These are phyloP conservation scores for Acanthosepion esculentum DNA, from an alignment of 2,888 invertebrate species.

Conservation along the genomic window DNA sequence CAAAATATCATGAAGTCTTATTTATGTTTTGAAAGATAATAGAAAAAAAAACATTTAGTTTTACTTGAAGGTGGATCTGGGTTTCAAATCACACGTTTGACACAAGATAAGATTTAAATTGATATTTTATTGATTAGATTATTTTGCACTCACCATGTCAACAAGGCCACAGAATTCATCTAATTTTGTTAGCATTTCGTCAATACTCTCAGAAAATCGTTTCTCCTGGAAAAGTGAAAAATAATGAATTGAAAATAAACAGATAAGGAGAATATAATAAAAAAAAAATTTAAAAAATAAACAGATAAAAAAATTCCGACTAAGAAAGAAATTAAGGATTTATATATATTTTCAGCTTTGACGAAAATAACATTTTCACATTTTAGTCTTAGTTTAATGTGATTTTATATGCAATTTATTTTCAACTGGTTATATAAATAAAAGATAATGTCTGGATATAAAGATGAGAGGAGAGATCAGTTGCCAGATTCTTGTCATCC, in stretches of 20 bases:
- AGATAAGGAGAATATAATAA: not conserved
- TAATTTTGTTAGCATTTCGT: slow-evolving; percentile 69
- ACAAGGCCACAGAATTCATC: slow-evolving; percentile 71
- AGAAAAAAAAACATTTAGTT: too few relatives aligned
- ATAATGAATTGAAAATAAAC: not conserved
- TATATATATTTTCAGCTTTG: not conserved
- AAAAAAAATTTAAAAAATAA: not conserved
- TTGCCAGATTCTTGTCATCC: too few relatives aligned
- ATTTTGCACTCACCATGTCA: slow-evolving; percentile 63
- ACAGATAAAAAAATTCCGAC: not conserved
- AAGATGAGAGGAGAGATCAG: too few relatives aligned
- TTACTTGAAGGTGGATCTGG: not conserved
- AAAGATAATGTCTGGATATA: too few relatives aligned
- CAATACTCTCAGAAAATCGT: slow-evolving; percentile 67
- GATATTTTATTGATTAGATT: not conserved
- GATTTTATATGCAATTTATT: too few relatives aligned
- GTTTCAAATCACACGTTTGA: not conserved
- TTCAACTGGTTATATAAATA: too few relatives aligned
- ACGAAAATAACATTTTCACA: too few relatives aligned
- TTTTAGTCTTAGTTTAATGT: too few relatives aligned
- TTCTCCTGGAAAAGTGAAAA: slow-evolving; percentile 60
- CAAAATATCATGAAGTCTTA: too few relatives aligned
- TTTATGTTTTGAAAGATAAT: too few relatives aligned
- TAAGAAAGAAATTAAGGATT: not conserved
- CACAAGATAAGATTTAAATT: too few relatives aligned